Evolutionary conservation across 2,797 vertebrate genomes (phyloP).

Genomic region (Enteromius trimaculatus): DNA sequence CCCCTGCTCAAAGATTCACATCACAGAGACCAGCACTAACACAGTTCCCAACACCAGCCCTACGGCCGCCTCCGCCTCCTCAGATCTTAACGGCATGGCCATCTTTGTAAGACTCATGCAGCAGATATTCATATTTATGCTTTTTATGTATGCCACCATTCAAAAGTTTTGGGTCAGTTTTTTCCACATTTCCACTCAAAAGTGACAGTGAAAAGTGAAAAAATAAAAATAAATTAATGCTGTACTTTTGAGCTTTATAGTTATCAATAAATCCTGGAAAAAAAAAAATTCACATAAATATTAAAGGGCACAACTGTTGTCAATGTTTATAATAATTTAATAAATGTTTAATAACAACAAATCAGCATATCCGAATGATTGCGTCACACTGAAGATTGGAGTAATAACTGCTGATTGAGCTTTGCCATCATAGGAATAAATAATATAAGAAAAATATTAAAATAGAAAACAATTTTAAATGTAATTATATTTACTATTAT

Average conservation of each 20-base stretch:
- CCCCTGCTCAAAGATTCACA: constrained; percentile 85
- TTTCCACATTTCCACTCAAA: background rate
- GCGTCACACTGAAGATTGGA: background rate
- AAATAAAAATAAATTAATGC: background rate
- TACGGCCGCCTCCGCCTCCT: constrained; percentile 89
- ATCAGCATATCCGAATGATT: background rate
- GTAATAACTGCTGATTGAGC: background rate
- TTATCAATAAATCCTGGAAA: background rate
- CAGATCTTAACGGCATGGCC: constrained; percentile 93
- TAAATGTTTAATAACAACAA: background rate
- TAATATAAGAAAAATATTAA: background rate
- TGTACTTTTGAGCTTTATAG: background rate
- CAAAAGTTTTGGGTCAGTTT: background rate
- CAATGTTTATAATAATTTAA: background rate
- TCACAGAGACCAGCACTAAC: constrained; percentile 93
- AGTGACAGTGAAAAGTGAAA: background rate
- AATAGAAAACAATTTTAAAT: background rate
- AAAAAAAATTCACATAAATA: background rate
- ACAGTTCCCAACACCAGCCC: constrained; percentile 93
- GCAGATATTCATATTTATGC: background rate
- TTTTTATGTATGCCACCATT: background rate
- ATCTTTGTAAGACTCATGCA: constrained; percentile 73
- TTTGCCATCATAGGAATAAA: background rate
- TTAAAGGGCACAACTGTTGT: background rate
- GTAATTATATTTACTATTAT: background rate